Percentiles rank a stretch among this genome's conserved stretches.
phyloP scores from a whole-genome alignment of 2,113 vertebrate species.

The Leiothrix lutea region DNA sequence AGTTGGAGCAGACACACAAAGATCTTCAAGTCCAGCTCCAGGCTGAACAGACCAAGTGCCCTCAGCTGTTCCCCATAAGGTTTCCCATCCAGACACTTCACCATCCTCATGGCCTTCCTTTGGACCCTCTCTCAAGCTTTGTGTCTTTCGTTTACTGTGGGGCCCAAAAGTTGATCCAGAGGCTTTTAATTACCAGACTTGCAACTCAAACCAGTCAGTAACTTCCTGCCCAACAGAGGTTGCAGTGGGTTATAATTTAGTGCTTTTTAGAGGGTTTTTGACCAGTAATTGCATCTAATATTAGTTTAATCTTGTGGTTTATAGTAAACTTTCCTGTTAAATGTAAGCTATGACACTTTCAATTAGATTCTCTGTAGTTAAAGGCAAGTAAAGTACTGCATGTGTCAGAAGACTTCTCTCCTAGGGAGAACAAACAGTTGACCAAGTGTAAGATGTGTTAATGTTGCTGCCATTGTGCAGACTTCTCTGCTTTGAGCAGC shows the following conservation, averaged over 20 bases:
- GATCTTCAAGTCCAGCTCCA: not conserved
- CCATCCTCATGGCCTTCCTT: not conserved
- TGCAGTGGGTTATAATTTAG: not conserved
- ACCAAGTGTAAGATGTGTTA: not conserved
- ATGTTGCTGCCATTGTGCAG: not conserved
- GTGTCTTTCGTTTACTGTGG: not conserved
- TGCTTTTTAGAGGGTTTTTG: not conserved
- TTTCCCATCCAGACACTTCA: not conserved
- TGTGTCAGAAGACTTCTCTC: not conserved
- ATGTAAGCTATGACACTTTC: not conserved
- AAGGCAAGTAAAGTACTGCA: not conserved
- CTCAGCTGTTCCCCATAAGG: not conserved
- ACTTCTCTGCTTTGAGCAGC: not conserved
- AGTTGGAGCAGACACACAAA: not conserved
- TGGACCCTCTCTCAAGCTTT: not conserved
- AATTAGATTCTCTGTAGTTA: not conserved
- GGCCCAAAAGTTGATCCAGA: not conserved
- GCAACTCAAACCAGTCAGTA: not conserved
- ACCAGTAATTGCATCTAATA: not conserved
- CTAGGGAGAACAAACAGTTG: not conserved
- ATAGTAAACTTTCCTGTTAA: not conserved
- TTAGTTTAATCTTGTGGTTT: not conserved
- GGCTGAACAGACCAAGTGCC: not conserved
- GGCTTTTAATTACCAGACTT: not conserved
- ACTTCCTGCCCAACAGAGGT: not conserved